Conservation (phyloP, 2,113 vertebrate species). For the Pimephales promelas region DNA sequence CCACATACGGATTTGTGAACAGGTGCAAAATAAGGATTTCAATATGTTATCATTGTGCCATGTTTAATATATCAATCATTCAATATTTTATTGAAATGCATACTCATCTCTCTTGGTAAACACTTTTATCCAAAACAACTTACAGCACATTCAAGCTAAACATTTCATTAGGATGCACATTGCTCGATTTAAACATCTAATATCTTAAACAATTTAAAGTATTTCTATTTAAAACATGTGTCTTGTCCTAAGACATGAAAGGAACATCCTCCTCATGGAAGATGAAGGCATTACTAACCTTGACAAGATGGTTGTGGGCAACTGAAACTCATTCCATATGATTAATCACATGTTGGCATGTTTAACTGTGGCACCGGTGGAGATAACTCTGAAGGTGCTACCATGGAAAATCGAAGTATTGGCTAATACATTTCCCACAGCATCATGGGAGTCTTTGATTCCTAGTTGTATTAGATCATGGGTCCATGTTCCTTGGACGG, state of each 20-base stretch:
- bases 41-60: not conserved
- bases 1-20: slow-evolving; percentile 59
- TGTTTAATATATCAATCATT: not conserved
- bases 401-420: slow-evolving; percentile 29
- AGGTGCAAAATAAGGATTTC: slow-evolving; percentile 13
- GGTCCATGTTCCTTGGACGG: not conserved
- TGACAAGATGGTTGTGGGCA: slow-evolving; percentile 9
- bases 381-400: slow-evolving; percentile 32
- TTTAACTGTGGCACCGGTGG: not conserved
- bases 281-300: slow-evolving; percentile 16
- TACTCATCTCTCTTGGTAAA: not conserved
- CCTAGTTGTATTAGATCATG: not conserved
- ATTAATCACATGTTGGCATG: not conserved
- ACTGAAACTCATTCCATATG: slow-evolving; percentile 26
- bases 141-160: not conserved
- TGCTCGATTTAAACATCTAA: not conserved
- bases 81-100: not conserved
- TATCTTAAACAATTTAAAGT: not conserved
- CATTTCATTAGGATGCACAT: not conserved
- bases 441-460: slow-evolving; percentile 27
- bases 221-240: not conserved
- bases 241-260: slow-evolving; percentile 18
- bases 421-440: not conserved
- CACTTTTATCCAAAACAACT: not conserved
- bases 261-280: slow-evolving; percentile 17